Percentiles rank a stretch among this genome's conserved stretches.
phyloP scores from a whole-genome alignment of 2,113 vertebrate species.

The Gambusia holbrooki region DNA sequence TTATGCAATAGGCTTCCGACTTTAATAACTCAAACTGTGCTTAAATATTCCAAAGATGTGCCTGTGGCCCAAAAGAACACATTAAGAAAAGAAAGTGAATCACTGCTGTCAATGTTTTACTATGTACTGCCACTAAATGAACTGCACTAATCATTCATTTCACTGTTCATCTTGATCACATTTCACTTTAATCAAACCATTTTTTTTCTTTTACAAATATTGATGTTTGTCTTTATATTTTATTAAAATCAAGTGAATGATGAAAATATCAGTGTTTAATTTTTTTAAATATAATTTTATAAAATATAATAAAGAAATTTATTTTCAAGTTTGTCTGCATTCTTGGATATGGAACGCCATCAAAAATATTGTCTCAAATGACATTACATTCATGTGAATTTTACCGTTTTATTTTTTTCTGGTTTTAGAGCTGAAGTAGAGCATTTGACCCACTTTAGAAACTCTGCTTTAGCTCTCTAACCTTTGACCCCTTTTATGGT shows the following conservation, averaged over 20 bases:
- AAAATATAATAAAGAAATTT: constrained; percentile 60
- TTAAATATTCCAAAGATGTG: constrained; percentile 46
- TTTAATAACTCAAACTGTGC: constrained; percentile 71
- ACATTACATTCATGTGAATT: constrained; percentile 27
- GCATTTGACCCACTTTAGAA: constrained; percentile 42
- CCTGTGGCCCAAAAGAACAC: not conserved
- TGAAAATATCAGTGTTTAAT: constrained; percentile 34
- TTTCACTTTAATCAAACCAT: constrained; percentile 17
- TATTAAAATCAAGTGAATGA: constrained; percentile 24
- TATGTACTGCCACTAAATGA: constrained; percentile 9
- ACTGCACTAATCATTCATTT: constrained; percentile 47
- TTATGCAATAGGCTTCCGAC: constrained; percentile 20
- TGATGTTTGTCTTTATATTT: constrained; percentile 36
- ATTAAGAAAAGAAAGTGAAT: constrained; percentile 1
- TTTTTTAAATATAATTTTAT: constrained; percentile 22
- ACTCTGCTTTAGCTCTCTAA: constrained; percentile 4
- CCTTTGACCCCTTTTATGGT: constrained; percentile 1
- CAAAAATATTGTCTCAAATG: constrained; percentile 31
- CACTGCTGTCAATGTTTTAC: constrained; percentile 43
- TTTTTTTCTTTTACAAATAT: not conserved
- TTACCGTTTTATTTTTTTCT: not conserved
- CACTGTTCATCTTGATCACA: constrained; percentile 46
- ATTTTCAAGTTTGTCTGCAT: constrained; percentile 48
- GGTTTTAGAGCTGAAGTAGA: constrained; percentile 1
- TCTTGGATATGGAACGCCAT: not conserved